Base-by-base conservation (phyloP, 1,140 invertebrate species). In the Bombus terrestris region DNA sequence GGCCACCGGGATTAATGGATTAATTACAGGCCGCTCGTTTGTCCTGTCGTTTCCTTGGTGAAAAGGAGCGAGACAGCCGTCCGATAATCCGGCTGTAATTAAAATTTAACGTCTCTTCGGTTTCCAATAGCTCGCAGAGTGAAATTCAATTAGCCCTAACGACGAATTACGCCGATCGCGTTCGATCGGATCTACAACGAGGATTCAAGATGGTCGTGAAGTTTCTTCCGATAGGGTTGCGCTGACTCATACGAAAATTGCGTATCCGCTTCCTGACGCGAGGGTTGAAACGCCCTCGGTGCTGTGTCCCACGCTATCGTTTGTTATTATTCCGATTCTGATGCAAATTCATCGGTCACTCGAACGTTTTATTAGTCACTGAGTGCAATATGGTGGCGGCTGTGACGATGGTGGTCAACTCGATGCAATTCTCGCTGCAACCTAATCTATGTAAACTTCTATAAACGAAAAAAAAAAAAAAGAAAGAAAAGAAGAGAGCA, bases 181-280 rank as follows among this genome's bases (percentile, higher is more conserved):
- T 47, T 25, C 62, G 39, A 47, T 68, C 3, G 25, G 25, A 59
- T 35, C 8, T 39, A 10, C 9, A 9, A 18, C 1, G 73, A 10
- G 43, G 13, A 25, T 2, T 18, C 73, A 53, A 13, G 37, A 25
- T 15, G 73, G 73, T 10, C 47, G 10, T 10, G 22, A 66, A 18
- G 81, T 85, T 69, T 77, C 64, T 62, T 75, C 53, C 62, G 32
- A 74, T 8, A 53, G 28, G 37, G 74, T 80, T 35, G 88, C 85
- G 68, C 80, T 93, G 92, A 93, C 77, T 93, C 93, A 93, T 73
- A 62, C 73, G 81, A 89, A 91, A 91, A 89, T 92, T 92, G 86
- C 81, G 89, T 77, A 85, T 91, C 86, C 88, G 81, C 89, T 90
- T 88, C 68, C 72, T 85, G 47, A 68, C 64, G 32, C 75, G 69